Evolutionary conservation across 2,797 vertebrate genomes (phyloP).

Genomic region (Stomatorhinus walkeri): DNA sequence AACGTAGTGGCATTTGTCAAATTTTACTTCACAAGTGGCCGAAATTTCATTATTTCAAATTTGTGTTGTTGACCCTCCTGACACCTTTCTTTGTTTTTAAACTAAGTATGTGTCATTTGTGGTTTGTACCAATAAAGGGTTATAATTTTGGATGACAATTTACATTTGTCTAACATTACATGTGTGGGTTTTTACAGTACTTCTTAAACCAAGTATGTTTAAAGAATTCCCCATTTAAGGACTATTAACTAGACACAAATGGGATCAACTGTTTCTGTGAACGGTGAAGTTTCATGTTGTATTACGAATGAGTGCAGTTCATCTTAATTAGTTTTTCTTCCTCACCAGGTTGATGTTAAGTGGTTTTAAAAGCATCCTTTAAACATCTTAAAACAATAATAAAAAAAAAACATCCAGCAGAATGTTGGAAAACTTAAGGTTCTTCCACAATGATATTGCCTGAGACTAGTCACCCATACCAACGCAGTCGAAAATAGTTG

Average conservation of each 20-base stretch:
- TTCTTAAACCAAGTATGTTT: background rate
- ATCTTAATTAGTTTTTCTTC: background rate
- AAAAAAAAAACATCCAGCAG: background rate
- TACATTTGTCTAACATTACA: background rate
- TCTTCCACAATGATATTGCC: background rate
- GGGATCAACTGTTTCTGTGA: background rate
- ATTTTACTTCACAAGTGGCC: slow-evolving; percentile 34
- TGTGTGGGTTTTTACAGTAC: background rate
- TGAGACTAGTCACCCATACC: background rate
- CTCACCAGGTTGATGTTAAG: background rate
- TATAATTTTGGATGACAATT: slow-evolving; percentile 57
- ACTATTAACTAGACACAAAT: background rate
- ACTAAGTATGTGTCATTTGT: slow-evolving; percentile 46
- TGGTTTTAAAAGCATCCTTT: background rate
- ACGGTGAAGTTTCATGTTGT: background rate
- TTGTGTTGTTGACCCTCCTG: slow-evolving; percentile 28
- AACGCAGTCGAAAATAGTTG: background rate
- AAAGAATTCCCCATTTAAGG: background rate
- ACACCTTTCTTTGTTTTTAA: slow-evolving; percentile 33
- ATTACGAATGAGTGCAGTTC: background rate
- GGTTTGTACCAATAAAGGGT: slow-evolving; percentile 61
- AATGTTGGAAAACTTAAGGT: background rate
- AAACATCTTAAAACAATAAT: background rate
- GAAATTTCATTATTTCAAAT: slow-evolving; percentile 41
- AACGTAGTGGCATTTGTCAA: slow-evolving; percentile 26